phyloP scores from a whole-genome alignment of 1,140 invertebrate species.

The Leptopilina boulardi region DNA sequence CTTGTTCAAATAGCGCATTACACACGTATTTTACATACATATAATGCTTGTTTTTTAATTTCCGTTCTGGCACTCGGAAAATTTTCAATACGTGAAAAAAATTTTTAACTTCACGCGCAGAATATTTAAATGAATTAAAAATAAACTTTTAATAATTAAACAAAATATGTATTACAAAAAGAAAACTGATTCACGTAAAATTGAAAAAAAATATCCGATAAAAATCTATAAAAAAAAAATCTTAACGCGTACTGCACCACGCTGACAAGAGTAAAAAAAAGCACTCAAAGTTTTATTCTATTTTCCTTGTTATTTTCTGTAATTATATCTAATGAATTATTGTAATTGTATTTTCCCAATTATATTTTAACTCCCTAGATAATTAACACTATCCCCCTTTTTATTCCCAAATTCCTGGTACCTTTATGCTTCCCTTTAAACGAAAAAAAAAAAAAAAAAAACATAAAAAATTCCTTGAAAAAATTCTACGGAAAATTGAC shows the following conservation, averaged over 20 bases:
- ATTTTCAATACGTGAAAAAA: background rate
- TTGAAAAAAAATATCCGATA: constrained; percentile 23
- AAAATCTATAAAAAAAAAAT: constrained; percentile 34
- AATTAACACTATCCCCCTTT: constrained; percentile 60
- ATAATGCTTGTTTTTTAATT: constrained; percentile 23
- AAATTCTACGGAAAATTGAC: constrained; percentile 34
- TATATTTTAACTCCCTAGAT: constrained; percentile 73
- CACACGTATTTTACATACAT: constrained; percentile 28
- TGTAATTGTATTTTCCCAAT: constrained; percentile 71
- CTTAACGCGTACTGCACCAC: constrained; percentile 21
- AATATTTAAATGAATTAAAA: constrained; percentile 31
- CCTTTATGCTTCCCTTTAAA: constrained; percentile 53
- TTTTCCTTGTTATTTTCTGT: constrained; percentile 73
- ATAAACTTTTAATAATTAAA: constrained; percentile 2
- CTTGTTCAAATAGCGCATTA: constrained; percentile 33
- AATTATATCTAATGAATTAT: constrained; percentile 72
- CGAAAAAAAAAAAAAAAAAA: constrained; percentile 56
- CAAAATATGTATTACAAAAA: constrained; percentile 15
- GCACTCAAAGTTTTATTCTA: constrained; percentile 64
- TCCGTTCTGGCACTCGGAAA: constrained; percentile 23
- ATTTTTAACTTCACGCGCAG: background rate
- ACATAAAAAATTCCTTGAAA: constrained; percentile 52
- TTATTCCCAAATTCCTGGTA: constrained; percentile 52
- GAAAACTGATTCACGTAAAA: background rate
- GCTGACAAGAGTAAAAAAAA: constrained; percentile 38